phyloP scores from a whole-genome alignment of 2,888 invertebrate species.

The Brachyptera putata region DNA sequence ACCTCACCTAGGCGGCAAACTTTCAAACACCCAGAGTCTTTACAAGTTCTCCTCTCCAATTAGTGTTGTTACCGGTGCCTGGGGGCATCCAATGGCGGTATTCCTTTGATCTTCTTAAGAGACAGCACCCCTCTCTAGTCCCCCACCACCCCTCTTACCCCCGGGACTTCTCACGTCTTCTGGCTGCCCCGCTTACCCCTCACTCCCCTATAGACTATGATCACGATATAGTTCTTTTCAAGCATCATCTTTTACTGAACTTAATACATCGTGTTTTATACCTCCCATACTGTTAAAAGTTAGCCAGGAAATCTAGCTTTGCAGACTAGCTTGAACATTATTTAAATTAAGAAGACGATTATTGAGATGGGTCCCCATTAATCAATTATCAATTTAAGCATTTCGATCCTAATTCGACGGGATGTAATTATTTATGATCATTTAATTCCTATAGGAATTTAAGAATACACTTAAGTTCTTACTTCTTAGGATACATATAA shows the following conservation, averaged over 20 bases:
- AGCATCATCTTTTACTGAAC: not conserved
- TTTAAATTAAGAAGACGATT: constrained; percentile 2
- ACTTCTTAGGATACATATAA: too few relatives aligned
- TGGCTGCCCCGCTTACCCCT: not conserved
- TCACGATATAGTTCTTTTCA: too few relatives aligned
- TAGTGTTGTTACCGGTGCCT: constrained; percentile 10
- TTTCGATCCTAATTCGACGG: too few relatives aligned
- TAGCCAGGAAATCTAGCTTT: not conserved
- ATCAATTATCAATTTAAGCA: not conserved
- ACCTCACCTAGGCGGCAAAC: constrained; percentile 10
- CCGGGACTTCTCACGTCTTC: constrained; percentile 12
- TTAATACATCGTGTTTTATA: not conserved
- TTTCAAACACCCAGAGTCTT: constrained; percentile 17
- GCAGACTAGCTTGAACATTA: not conserved
- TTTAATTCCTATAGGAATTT: too few relatives aligned
- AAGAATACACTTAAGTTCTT: too few relatives aligned
- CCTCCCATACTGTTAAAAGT: constrained; percentile 7
- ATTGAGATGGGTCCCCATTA: not conserved
- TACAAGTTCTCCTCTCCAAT: constrained; percentile 12
- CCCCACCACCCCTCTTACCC: not conserved
- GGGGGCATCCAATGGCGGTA: constrained; percentile 4
- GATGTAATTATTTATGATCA: too few relatives aligned
- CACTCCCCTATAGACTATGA: too few relatives aligned
- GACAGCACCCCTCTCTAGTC: too few relatives aligned
- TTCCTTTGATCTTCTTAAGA: constrained; percentile 12